Base-by-base conservation (phyloP, 2,888 invertebrate species). In the Drosophila cracens region DNA sequence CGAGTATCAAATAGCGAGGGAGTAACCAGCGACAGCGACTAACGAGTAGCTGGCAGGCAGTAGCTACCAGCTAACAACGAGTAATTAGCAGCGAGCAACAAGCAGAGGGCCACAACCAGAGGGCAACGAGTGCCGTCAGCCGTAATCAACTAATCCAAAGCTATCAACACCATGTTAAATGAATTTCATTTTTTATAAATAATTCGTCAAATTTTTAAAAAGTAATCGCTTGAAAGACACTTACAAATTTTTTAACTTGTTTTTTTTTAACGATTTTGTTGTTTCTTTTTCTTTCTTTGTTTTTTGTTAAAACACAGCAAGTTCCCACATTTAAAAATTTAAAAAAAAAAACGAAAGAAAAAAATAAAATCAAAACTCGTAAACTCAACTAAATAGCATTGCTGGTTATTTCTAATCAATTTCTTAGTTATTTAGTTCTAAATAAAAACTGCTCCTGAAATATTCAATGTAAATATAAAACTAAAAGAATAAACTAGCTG, bases 391-490 rank as follows among this genome's bases (percentile, higher is more conserved):
- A 58, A 77, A 64, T 53, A 53, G 46, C 69, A 70, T 72, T 70
- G 72, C 72, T 60, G 29, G 49, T 58, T 77, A 59, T 64, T 74
- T 81, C 53, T 76, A 82, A 80, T 73, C 65, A 70, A 76, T 67
- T 75, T 78, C 43, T 79, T 76, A 87, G 91, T 87, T 89, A 90
- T 88, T 91, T 83, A 88, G 90, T 87, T 87, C 53, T 86, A 89
- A 82, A 74, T 10, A 54, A 18, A 59, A 18, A 21, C 43, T 51
- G 74, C 63, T 64, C 63, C 58, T 76, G 54, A 68, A 78, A 64
- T 71, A 70, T 66, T 74, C 43, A 67, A 82, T 90, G 79, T 83
- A 81, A 80, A 81, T 87, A 81, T 27, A 67, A 63, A 58, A 54
- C 53, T 62, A 61, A 34, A 38, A 25, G 38, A 34, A n/a, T 56